Evolutionary conservation across 2,113 vertebrate genomes (phyloP), one percentile per base, ranked within the genome.

Genomic region (Elephantulus edwardii): DNA sequence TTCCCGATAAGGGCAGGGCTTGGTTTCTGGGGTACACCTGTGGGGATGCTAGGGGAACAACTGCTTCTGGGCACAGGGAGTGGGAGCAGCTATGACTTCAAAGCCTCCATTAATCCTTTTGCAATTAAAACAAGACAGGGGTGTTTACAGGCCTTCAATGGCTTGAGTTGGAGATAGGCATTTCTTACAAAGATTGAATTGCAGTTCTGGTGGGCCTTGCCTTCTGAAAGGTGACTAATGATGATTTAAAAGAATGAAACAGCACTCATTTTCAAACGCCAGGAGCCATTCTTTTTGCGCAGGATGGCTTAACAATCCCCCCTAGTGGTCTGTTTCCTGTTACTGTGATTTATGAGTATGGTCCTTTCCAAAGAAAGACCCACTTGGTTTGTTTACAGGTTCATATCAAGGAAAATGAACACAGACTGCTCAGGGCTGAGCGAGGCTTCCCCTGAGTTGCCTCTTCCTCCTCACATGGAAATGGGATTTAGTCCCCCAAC

Each of bases 111-210:
- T 86, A 92, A 95, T 94, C 96, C 77, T 62, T 83, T 88, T 0
- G 30, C 96, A 95, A 95, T 95, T 95, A 95, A 95, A 96, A 96
- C 90, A 94, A 95, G 74, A 94, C 95, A 93, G 84, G 93, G 81
- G 91, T 83, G 95, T 94, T 95, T 91, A 86, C 74, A 83, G 87
- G 85, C 85, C 52, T 90, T 84, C 26, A 90, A 82, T 93, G 38
- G 4, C 93, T 92, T 90, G 33, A 14, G 30, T 76, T 82, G 33
- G 88, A 94, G 91, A 95, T 8, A 74, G 8, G 80, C 89, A 72
- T 88, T 91, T 78, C 94, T 93, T 64, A 74, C 81, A 87, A 87
- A 95, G 92, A 71, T 35, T 75, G 90, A 83, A 64, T 88, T 79
- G 72, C 86, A 28, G 77, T 81, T 89, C 80, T 84, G 70, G 17